These are phyloP conservation scores for Cladopsammia gracilis DNA, from an alignment of 64 coral and sea anemone species.

Conservation along the genomic window DNA sequence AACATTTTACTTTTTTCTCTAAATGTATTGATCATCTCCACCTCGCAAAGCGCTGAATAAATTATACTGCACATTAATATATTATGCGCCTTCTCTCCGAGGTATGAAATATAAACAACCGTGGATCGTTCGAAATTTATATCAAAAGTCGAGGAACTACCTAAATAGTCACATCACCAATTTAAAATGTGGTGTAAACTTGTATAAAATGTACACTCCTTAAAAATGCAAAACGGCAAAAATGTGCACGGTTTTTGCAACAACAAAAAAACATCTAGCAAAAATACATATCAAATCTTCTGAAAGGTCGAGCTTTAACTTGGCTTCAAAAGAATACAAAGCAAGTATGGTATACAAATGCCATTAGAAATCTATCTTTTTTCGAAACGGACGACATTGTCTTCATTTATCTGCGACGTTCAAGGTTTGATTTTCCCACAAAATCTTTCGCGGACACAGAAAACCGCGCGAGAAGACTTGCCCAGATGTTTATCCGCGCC, in stretches of 20 bases:
- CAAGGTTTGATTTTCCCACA: too few relatives aligned
- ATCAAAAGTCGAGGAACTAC: not conserved
- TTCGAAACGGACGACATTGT: not conserved
- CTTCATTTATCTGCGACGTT: not conserved
- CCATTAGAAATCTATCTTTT: not conserved
- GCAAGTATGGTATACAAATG: not conserved
- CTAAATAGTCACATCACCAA: not conserved
- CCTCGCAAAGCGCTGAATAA: not conserved
- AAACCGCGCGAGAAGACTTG: too few relatives aligned
- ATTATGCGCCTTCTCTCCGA: not conserved
- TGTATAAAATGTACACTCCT: not conserved
- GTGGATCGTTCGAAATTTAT: too few relatives aligned
- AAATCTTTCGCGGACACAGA: too few relatives aligned
- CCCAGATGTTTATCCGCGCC: too few relatives aligned
- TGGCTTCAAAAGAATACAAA: not conserved
- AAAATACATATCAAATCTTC: not conserved
- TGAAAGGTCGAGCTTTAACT: not conserved
- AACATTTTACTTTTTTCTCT: not conserved
- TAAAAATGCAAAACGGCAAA: not conserved
- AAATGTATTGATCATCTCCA: not conserved
- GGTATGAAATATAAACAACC: not conserved
- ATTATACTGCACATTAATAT: constrained; percentile 8
- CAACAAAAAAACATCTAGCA: not conserved
- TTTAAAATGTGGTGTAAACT: not conserved
- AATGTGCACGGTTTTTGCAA: not conserved